These are phyloP conservation scores for Rhinolophus ferrumequinum DNA, from an alignment of 2,113 vertebrate genomes.

Conservation along the genomic window DNA sequence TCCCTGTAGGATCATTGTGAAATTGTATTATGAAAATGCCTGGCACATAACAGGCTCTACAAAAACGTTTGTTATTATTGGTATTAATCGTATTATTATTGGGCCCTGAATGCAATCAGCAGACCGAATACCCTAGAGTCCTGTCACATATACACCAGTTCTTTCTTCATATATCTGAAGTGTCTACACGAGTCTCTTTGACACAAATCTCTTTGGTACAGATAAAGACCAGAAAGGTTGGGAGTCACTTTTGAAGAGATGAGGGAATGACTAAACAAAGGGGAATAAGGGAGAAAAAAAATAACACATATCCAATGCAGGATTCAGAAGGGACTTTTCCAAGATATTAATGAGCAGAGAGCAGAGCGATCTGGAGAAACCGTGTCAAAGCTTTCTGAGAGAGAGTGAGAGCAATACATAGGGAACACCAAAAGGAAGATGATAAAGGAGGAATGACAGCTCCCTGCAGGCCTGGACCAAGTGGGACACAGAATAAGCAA, in stretches of 20 bases:
- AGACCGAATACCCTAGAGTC: neutral
- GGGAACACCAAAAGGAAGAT: constrained; percentile 70
- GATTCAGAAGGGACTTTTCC: constrained; percentile 67
- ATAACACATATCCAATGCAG: constrained; percentile 66
- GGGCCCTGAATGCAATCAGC: neutral
- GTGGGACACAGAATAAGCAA: constrained; percentile 72
- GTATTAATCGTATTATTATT: neutral
- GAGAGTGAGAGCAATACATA: constrained; percentile 76
- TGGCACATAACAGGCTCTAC: neutral
- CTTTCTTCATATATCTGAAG: neutral
- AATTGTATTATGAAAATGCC: neutral
- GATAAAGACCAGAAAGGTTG: constrained; percentile 75
- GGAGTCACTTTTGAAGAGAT: constrained; percentile 76
- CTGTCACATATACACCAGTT: neutral
- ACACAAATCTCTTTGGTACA: neutral
- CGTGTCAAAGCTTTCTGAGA: constrained; percentile 75
- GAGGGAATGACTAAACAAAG: constrained; percentile 79
- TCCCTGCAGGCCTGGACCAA: constrained; percentile 74
- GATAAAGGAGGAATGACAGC: constrained; percentile 77
- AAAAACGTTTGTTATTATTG: neutral
- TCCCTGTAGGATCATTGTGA: neutral
- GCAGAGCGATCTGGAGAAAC: constrained; percentile 78
- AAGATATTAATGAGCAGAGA: constrained; percentile 78
- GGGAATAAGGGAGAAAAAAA: constrained; percentile 66
- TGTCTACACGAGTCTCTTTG: neutral